Evolutionary conservation across 2,113 vertebrate species (phyloP).

Genomic region (Syngnathus floridae): DNA sequence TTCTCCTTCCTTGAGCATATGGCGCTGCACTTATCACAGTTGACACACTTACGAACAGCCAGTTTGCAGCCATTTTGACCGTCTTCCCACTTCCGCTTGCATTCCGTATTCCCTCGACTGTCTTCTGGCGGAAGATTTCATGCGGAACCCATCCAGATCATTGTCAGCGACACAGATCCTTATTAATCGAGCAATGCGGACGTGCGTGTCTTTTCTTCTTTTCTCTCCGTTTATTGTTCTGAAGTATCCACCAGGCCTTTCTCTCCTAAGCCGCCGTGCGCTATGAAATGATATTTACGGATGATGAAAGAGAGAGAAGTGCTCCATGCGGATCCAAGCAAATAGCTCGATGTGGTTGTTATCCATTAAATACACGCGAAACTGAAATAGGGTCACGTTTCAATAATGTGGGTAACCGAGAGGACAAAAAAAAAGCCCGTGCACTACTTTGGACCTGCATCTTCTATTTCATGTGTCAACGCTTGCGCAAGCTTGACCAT

Average conservation of each 20-base stretch:
- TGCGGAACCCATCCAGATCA: conserved; percentile 7
- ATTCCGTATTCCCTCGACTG: not conserved
- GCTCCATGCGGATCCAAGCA: conserved; percentile 42
- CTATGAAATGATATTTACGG: conserved; percentile 43
- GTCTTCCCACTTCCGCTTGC: not conserved
- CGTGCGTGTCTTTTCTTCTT: conserved; percentile 3
- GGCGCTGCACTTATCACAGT: conserved; percentile 20
- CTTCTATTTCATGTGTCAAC: not conserved
- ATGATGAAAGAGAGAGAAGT: conserved; percentile 41
- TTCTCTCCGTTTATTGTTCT: conserved; percentile 23
- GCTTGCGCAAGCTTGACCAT: not conserved
- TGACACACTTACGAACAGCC: conserved; percentile 17
- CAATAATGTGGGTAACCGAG: conserved; percentile 45
- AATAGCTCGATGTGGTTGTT: conserved; percentile 53
- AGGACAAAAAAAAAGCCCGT: conserved; percentile 19
- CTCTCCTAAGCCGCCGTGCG: conserved; percentile 7
- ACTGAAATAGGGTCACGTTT: conserved; percentile 44
- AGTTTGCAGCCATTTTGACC: conserved; percentile 2
- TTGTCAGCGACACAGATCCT: conserved; percentile 13
- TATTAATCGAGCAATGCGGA: conserved; percentile 40
- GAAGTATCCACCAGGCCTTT: conserved; percentile 4
- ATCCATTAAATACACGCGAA: conserved; percentile 47
- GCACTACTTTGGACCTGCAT: conserved; percentile 3
- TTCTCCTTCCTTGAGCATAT: conserved; percentile 18
- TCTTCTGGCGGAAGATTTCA: not conserved